Evolutionary conservation across 2,888 invertebrate genomes (phyloP), one percentile per base, ranked within the genome.

Genomic region (Nomada ruficornis): DNA sequence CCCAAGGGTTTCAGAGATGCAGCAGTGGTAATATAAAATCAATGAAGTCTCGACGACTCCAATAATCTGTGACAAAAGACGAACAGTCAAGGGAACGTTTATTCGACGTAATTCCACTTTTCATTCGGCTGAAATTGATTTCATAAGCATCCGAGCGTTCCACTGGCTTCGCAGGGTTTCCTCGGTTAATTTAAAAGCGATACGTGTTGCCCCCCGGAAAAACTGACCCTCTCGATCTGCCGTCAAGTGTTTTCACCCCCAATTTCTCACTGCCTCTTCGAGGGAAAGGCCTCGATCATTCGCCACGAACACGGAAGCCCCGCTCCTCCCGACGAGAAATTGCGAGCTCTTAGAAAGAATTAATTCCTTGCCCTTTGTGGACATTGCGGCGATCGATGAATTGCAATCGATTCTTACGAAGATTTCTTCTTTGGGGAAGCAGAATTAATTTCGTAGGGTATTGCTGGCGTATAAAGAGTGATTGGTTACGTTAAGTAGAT

Each of bases 221-320:
- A 76, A 54, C n/a, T 52, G 26, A 29, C 57, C 44, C 57, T 78
- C 67, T 54, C 50, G 75, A 78, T 75, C 75, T 26, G 11, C 67
- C 52, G 52, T 44, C 77, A 69, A 76, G 57, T 64, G 59, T 72
- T 55, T 18, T 4, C 57, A 52, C 44, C 44, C 78, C 59, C 70
- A 10, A 77, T 77, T 77, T 65, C 54, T 69, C 77, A 64, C 67
- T 57, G 55, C 29, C 69, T 67, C 44, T 57, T 68, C 44, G 69
- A 44, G 44, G 23, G 36, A 69, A 50, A 11, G 47, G 13, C 50
- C 20, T 52, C 60, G 44, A 23, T 74, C 75, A 47, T 62, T 67
- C 62, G 75, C 65, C 44, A 63, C 18, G 52, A 26, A 44, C 47
- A 54, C 54, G 42, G 62, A 18, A 63, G 20, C 72, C 70, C 44